Percentiles rank a stretch among this genome's conserved stretches.
These are phyloP conservation scores for Microcebus tavaratra DNA, from an alignment of 2,113 vertebrate species.

Conservation along the genomic window DNA sequence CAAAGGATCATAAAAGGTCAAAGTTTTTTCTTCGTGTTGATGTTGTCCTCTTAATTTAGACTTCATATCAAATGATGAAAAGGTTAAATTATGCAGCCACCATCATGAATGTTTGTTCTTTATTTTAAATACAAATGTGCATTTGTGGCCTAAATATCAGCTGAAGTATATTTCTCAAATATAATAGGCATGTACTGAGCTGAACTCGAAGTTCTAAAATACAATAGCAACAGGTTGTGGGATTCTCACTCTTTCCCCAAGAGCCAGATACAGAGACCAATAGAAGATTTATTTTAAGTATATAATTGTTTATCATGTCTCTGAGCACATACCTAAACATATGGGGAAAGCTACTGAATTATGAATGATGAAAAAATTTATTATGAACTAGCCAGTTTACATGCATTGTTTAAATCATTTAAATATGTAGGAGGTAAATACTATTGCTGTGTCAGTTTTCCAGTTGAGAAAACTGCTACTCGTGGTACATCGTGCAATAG, in stretches of 20 bases:
- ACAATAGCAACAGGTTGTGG: background rate
- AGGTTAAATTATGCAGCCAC: background rate
- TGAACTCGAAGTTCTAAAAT: background rate
- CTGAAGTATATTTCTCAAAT: background rate
- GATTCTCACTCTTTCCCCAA: background rate
- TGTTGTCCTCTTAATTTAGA: conserved; percentile 23
- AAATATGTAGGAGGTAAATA: background rate
- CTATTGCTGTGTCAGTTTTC: background rate
- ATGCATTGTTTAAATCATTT: background rate
- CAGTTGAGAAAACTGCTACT: background rate
- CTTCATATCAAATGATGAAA: conserved; percentile 27
- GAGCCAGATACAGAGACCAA: background rate
- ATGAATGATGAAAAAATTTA: background rate
- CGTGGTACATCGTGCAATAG: background rate
- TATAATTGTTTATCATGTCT: background rate
- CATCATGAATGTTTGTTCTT: background rate
- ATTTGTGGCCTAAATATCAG: background rate
- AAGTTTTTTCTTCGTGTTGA: background rate
- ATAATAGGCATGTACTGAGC: background rate
- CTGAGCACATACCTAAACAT: background rate
- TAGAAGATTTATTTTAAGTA: background rate
- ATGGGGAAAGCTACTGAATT: background rate
- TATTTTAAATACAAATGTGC: conserved; percentile 10
- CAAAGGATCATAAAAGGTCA: conserved; percentile 33
- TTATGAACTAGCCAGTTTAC: background rate